These are phyloP conservation scores for Isaurus tuberculatus DNA, from an alignment of 92 coral and sea anemone genomes.

Conservation along the genomic window DNA sequence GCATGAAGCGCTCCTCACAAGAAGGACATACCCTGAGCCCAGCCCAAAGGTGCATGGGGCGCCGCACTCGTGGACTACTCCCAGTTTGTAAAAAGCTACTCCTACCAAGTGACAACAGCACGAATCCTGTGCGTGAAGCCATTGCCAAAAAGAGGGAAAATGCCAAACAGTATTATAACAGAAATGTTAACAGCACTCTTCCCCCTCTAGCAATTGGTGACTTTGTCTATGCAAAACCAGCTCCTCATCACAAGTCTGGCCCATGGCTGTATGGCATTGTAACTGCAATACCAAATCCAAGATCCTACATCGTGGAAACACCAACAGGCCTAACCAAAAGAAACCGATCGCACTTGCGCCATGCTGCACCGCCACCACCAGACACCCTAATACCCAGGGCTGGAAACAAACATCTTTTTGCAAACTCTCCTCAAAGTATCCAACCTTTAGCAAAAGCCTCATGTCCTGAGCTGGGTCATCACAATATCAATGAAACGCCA, in stretches of 20 bases:
- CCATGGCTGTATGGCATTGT: constrained; percentile 48
- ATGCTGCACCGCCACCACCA: constrained; percentile 42
- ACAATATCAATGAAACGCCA: background rate
- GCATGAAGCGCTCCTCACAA: constrained; percentile 10
- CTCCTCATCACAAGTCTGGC: constrained; percentile 53
- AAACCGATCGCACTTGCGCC: constrained; percentile 13
- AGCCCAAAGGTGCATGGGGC: constrained; percentile 48
- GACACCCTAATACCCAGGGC: constrained; percentile 3
- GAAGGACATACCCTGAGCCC: constrained; percentile 44
- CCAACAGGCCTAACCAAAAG: background rate
- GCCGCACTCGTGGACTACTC: constrained; percentile 50
- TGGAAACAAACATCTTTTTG: constrained; percentile 7
- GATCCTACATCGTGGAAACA: background rate
- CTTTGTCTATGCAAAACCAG: constrained; percentile 49
- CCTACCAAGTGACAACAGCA: constrained; percentile 41
- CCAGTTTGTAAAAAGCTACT: constrained; percentile 43
- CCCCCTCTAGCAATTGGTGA: constrained; percentile 21
- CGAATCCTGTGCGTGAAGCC: background rate
- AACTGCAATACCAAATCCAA: constrained; percentile 22
- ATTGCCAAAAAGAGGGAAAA: constrained; percentile 19
- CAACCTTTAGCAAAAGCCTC: constrained; percentile 1
- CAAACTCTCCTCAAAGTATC: constrained; percentile 7
- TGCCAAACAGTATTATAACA: constrained; percentile 47
- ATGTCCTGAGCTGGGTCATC: background rate
- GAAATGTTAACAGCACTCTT: constrained; percentile 1